A percentile compares a stretch with the other conserved stretches of the same genome.
Evolutionary conservation across 92 coral and sea anemone species (phyloP).

Genomic region (Porites divaricata): DNA sequence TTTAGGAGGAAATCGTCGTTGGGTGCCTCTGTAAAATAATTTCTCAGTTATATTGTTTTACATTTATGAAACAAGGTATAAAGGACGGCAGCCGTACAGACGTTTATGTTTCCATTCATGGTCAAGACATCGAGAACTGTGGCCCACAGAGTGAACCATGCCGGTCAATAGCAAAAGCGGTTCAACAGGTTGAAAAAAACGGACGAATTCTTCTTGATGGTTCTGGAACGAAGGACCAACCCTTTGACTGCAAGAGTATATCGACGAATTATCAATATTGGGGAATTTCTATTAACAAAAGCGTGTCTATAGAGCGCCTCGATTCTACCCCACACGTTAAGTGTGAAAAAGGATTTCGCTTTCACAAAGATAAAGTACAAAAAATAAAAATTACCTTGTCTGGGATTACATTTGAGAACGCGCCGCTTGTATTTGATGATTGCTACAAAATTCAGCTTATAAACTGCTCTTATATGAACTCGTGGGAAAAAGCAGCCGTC

Average conservation of each 20-base stretch:
- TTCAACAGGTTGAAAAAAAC: slow-evolving; percentile 25
- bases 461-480: slow-evolving; percentile 28
- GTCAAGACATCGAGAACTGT: slow-evolving; percentile 42
- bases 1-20: background rate
- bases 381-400: slow-evolving; percentile 6
- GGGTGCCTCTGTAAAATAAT: background rate
- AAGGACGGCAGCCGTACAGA: background rate
- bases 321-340: background rate
- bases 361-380: background rate
- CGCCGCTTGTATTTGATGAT: slow-evolving; percentile 30
- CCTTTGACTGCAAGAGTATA: slow-evolving; percentile 51
- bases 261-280: slow-evolving; percentile 14
- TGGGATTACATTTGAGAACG: slow-evolving; percentile 26
- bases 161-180: slow-evolving; percentile 51
- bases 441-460: slow-evolving; percentile 1
- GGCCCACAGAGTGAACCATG: slow-evolving; percentile 41
- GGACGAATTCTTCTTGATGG: slow-evolving; percentile 60
- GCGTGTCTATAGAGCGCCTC: slow-evolving; percentile 30
- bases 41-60: no score
- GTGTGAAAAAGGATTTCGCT: slow-evolving; percentile 29
- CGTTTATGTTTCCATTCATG: slow-evolving; percentile 47
- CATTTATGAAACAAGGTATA: background rate
- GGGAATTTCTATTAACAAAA: slow-evolving; percentile 48
- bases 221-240: slow-evolving; percentile 59
- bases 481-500: background rate